Base-by-base conservation (phyloP, 1,140 invertebrate genomes). In the Brachionus calyciflorus region DNA sequence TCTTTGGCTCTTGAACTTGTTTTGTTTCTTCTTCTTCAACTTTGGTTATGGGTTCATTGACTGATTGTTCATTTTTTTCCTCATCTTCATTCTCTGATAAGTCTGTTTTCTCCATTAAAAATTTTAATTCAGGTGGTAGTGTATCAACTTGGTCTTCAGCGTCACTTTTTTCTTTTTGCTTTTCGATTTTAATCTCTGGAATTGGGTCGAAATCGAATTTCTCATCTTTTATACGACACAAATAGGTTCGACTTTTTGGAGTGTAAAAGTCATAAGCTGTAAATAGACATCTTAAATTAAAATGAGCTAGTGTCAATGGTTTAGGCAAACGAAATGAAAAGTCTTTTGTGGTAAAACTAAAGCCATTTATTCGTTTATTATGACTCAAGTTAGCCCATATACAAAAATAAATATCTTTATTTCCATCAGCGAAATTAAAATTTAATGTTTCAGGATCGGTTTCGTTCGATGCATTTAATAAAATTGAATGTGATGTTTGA, bases 341-440 rank as follows among this genome's bases (percentile, higher is more conserved):
- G 5, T 80, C 80, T 46, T 79, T 76, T 57, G 82, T 80, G 19
- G 65, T 14, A 78, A 85, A 85, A 70, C 83, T 82, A 82, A 82
- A 83, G 0, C 76, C 79, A 68, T 82, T 83, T 28, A 84, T 84
- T 63, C 84, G 84, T 77, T 77, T 79, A 79, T 84, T 84, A 77
- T 84, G 84, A 69, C 81, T 82, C n/a, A 85, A 79, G 65, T 85
- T 85, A 70, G 83, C 84, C 84, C 84, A 85, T 6, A 84, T 78
- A 77, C 83, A 84, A n/a, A 85, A 79, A 48, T 77, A 80, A 19
- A 84, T 80, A 21, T 80, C 69, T 19, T 80, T 78, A 78, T 81
- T 82, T 26, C 78, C 79, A 21, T 79, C 76, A 10, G 65, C 41
- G 70, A 80, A 80, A 57, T 84, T 81, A 40, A 84, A 79, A 77